phyloP scores from a whole-genome alignment of 2,113 vertebrate genomes.

The Melierax canorus region DNA sequence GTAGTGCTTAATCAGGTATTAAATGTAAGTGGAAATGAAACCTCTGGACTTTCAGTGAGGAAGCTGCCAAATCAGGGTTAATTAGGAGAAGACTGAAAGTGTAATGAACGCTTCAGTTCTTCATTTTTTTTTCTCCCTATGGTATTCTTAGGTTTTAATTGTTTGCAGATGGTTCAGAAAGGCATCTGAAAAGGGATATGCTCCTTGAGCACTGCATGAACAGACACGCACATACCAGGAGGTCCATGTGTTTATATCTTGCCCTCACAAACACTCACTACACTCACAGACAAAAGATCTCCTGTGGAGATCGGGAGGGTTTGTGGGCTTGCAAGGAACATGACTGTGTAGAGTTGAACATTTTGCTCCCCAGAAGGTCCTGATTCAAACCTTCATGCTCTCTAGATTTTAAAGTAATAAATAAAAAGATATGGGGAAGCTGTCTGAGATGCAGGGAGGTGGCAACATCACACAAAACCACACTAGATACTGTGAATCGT shows the following conservation, averaged over 20 bases:
- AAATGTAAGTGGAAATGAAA: conserved; percentile 1
- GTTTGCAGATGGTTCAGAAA: conserved; percentile 4
- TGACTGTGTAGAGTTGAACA: background rate
- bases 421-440: background rate
- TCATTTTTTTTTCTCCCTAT: background rate
- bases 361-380: background rate
- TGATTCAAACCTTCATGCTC: background rate
- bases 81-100: conserved; percentile 5
- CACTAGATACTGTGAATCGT: background rate
- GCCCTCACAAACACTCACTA: background rate
- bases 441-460: background rate
- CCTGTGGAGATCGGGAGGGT: background rate
- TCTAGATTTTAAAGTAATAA: background rate
- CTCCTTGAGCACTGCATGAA: background rate
- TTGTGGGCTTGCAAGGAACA: background rate
- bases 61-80: conserved; percentile 32
- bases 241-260: background rate
- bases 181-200: background rate
- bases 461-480: background rate
- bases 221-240: background rate
- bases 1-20: conserved; percentile 28
- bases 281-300: background rate
- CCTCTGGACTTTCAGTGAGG: background rate
- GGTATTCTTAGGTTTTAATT: background rate
- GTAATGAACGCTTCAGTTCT: background rate